These are phyloP conservation scores for Callionymus lyra DNA, from an alignment of 2,113 vertebrate species.

Conservation along the genomic window DNA sequence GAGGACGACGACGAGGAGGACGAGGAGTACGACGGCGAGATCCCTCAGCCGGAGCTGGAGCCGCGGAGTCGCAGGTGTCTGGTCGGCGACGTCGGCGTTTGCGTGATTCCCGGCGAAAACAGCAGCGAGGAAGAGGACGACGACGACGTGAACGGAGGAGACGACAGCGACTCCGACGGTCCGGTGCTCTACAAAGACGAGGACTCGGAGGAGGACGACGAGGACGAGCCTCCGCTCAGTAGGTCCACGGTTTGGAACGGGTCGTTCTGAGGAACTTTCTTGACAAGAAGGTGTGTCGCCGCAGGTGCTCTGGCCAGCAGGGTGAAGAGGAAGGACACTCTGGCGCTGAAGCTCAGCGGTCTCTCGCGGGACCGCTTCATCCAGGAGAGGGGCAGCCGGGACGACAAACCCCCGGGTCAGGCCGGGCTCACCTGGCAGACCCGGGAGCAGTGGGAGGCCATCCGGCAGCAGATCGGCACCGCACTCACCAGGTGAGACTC, in stretches of 20 bases:
- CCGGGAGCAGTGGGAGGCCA: conserved; percentile 93
- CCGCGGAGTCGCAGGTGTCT: conserved; percentile 67
- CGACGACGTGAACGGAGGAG: conserved; percentile 67
- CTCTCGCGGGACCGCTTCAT: conserved; percentile 61
- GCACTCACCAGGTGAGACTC: conserved; percentile 77
- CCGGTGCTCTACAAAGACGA: conserved; percentile 85
- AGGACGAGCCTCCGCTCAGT: conserved; percentile 74
- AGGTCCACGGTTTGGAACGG: too few species aligned
- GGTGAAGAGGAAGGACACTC: conserved; percentile 91
- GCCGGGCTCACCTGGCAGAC: conserved; percentile 83
- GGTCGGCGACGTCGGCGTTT: conserved; percentile 72
- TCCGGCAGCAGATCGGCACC: conserved; percentile 88
- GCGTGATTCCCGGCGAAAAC: conserved; percentile 72
- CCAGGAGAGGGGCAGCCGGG: conserved; percentile 55
- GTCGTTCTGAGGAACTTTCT: neutral
- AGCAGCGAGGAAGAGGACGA: conserved; percentile 75
- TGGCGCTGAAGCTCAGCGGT: conserved; percentile 87
- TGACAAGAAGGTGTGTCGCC: conserved; percentile 1
- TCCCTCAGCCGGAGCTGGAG: conserved; percentile 62
- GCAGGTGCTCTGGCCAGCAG: conserved; percentile 84
- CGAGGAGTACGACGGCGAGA: conserved; percentile 74
- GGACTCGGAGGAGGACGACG: conserved; percentile 82
- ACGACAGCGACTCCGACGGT: conserved; percentile 89
- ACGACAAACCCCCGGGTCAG: conserved; percentile 65
- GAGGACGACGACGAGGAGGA: conserved; percentile 84